phyloP scores from a whole-genome alignment of 2,888 invertebrate genomes.

The Meloe dianella region DNA sequence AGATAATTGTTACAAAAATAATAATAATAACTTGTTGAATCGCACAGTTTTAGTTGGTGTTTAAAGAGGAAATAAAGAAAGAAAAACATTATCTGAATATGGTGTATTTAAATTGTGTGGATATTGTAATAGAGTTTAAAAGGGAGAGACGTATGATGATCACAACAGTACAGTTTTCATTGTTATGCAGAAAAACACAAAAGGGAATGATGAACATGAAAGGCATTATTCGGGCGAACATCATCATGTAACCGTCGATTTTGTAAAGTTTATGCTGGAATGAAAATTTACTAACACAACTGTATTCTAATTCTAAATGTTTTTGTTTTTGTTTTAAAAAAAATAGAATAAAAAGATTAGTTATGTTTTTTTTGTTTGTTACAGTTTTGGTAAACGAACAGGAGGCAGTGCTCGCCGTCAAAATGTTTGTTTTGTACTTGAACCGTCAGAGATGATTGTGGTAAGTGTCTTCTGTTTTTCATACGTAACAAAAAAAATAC shows the following conservation, averaged over 20 bases:
- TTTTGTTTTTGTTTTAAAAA: background rate
- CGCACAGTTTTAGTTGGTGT: background rate
- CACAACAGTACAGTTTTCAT: background rate
- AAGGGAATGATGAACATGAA: background rate
- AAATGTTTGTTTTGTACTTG: slow-evolving; percentile 84
- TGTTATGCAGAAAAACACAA: background rate
- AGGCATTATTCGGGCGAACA: slow-evolving; percentile 1
- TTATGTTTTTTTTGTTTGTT: slow-evolving; percentile 53
- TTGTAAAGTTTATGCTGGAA: background rate
- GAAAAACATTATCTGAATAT: background rate
- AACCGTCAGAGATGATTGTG: slow-evolving; percentile 87
- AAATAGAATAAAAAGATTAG: background rate
- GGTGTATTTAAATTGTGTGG: background rate
- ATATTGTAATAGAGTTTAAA: background rate
- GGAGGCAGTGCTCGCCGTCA: slow-evolving; percentile 77
- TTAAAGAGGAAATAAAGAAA: background rate
- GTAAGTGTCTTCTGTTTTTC: slow-evolving; percentile 65
- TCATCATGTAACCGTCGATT: background rate
- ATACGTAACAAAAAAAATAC: slow-evolving; percentile 18
- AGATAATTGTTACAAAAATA: background rate
- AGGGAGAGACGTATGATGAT: background rate
- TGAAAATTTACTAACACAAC: background rate
- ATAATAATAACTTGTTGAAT: background rate
- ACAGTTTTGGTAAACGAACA: slow-evolving; percentile 82
- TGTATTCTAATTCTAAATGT: background rate